These are phyloP conservation scores for Drosophila seguyi DNA, from an alignment of 1,140 invertebrate species.

Conservation along the genomic window DNA sequence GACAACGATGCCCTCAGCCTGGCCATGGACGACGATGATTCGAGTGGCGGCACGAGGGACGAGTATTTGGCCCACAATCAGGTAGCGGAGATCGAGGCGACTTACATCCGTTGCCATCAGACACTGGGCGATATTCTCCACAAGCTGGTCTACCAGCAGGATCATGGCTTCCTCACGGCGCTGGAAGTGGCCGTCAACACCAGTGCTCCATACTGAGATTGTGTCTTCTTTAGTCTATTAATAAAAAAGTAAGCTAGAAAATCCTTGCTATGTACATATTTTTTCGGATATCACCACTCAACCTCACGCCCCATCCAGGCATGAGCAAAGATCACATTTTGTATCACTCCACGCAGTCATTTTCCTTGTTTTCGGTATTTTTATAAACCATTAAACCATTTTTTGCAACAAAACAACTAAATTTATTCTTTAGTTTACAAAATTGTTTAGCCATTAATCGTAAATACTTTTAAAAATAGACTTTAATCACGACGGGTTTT, in stretches of 20 bases:
- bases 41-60: background rate
- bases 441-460: constrained; percentile 44
- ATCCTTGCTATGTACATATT: background rate
- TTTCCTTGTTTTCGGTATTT: background rate
- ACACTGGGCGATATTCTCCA: constrained; percentile 60
- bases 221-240: background rate
- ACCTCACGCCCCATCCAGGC: no score
- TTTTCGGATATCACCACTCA: no score
- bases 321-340: no score
- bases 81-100: constrained; percentile 69
- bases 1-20: constrained; percentile 60
- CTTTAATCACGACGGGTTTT: constrained; percentile 55
- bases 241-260: background rate
- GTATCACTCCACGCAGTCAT: no score
- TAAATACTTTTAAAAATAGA: constrained; percentile 67
- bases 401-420: constrained; percentile 64
- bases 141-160: constrained; percentile 57
- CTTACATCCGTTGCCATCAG: constrained; percentile 79
- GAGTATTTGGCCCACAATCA: constrained; percentile 64
- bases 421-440: constrained; percentile 59
- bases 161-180: constrained; percentile 65
- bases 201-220: constrained; percentile 65
- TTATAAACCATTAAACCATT: background rate
- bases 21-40: constrained; percentile 5
- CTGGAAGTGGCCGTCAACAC: constrained; percentile 71